Base-by-base conservation (phyloP, 2,797 vertebrate species). In the Gymnoscopelus braueri region DNA sequence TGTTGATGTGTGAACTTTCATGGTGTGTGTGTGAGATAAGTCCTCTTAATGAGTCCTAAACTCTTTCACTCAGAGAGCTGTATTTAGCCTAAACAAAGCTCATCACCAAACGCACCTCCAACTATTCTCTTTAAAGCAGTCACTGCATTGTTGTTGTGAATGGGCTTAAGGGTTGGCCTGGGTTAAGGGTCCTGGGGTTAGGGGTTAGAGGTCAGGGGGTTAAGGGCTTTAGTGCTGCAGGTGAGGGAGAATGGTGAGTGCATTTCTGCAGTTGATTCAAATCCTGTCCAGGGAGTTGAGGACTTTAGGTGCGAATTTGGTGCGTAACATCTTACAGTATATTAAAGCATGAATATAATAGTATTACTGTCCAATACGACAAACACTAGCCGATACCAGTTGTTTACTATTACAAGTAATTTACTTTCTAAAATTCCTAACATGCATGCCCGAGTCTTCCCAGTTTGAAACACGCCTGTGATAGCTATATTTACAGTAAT, bases 1-100 rank as follows among this genome's bases (percentile, higher is more conserved):
- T 5, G 32, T 32, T 29, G 26, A 29, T 29, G 26, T 29, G 26
- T 29, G 26, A 29, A 29, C 26, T 29, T 29, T 2, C 26, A 29
- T 29, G 26, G 44, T 62, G 58, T 47, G 47, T 50, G 26, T 52
- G 61, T 64, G 29, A 54, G 79, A 84, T 88, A 88, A 91, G 75
- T 75, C 70, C 10, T 77, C 74, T 89, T 90, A 90, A 91, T 74
- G 56, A 87, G 85, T 73, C 66, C 71, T 87, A 85, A 89, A 81
- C 67, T 83, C 58, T 82, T 60, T 82, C 69, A 29, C 74, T 69
- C 64, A 80, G 65, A 58, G 71, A 79, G 77, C 85, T 87, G 83
- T 83, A 80, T 88, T 90, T 89, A 90, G 81, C 70, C 70, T 79
- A 61, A 86, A 83, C 74, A 71, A 63, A 67, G 50, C 35, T 44